Conservation (phyloP, 1,140 invertebrate species). For the Ips typographus region DNA sequence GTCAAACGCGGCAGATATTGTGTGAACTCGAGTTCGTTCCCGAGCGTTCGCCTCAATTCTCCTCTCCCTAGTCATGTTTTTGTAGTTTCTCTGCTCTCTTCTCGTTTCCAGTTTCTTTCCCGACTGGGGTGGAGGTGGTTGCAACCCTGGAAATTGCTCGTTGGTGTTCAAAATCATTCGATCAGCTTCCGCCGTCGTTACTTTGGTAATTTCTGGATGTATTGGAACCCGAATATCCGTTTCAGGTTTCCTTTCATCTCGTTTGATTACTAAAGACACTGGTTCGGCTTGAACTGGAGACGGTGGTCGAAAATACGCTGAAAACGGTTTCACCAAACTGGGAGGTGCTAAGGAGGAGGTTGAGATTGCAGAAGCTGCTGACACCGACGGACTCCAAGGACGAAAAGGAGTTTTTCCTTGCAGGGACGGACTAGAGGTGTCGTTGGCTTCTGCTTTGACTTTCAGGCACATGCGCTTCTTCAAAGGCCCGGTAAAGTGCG, state of each 20-base stretch:
- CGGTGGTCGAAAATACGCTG: conserved; percentile 41
- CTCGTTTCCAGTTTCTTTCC: conserved; percentile 43
- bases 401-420: conserved; percentile 54
- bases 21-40: conserved; percentile 89
- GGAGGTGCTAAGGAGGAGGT: conserved; percentile 23
- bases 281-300: conserved; percentile 49
- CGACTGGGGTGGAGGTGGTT: conserved; percentile 5
- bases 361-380: conserved; percentile 32
- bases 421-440: conserved; percentile 14
- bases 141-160: conserved; percentile 45
- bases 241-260: conserved; percentile 24
- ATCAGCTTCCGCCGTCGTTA: conserved; percentile 44
- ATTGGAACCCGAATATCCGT: conserved; percentile 58
- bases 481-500: conserved; percentile 55
- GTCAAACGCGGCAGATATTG: conserved; percentile 93
- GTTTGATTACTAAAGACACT: conserved; percentile 53
- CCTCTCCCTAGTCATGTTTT: conserved; percentile 91
- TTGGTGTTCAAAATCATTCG: conserved; percentile 41
- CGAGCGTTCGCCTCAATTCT: conserved; percentile 92
- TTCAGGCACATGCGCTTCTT: conserved; percentile 67
- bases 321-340: conserved; percentile 12
- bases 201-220: conserved; percentile 53
- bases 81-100: conserved; percentile 83
- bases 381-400: conserved; percentile 55
- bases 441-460: conserved; percentile 46